Conservation (phyloP, 1,140 invertebrate genomes). For the Paraescarpia echinospica region DNA sequence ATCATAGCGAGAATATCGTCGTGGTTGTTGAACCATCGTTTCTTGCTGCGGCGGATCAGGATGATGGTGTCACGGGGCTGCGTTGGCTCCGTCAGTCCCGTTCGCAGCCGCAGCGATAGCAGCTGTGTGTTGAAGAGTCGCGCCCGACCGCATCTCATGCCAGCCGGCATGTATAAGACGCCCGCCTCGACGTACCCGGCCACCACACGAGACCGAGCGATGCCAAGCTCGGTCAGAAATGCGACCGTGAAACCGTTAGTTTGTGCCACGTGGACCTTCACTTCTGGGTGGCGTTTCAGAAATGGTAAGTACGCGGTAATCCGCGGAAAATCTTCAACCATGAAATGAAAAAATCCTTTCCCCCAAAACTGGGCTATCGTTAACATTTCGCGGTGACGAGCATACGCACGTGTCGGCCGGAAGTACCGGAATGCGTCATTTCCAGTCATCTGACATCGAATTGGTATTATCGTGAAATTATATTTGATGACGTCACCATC, state of each 20-base stretch:
- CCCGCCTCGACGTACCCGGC: background rate
- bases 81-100: background rate
- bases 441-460: background rate
- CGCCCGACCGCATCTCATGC: background rate
- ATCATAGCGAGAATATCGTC: constrained; percentile 7
- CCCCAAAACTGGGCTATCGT: constrained; percentile 13
- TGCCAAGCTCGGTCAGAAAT: background rate
- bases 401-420: background rate
- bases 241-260: background rate
- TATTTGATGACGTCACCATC: background rate
- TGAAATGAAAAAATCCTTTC: background rate
- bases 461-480: background rate
- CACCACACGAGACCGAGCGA: constrained; percentile 10
- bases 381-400: background rate
- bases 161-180: constrained; percentile 13
- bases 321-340: constrained; percentile 12
- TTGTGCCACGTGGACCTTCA: constrained; percentile 15
- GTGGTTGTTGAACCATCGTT: constrained; percentile 17
- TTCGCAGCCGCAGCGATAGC: background rate
- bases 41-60: constrained; percentile 10
- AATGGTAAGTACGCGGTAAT: background rate
- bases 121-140: constrained; percentile 9
- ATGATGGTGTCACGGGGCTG: constrained; percentile 7
- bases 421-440: background rate
- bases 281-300: background rate